phyloP scores from a whole-genome alignment of 2,113 vertebrate species.

The Triplophysa rosa region DNA sequence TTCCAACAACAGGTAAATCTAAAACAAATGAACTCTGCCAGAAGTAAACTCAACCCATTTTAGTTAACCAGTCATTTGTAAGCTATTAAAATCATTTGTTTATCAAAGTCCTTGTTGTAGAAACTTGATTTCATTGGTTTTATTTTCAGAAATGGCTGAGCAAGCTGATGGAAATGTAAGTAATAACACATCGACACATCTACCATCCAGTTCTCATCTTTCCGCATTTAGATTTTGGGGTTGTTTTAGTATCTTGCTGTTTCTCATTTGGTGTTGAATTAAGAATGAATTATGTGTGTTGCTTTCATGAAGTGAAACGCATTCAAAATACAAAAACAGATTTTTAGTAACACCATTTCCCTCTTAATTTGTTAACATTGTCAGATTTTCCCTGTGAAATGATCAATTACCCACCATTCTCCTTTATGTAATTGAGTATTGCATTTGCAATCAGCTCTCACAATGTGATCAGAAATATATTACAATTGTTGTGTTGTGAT shows the following conservation, averaged over 20 bases:
- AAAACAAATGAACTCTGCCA: too few relatives aligned
- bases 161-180: slow-evolving; percentile 69
- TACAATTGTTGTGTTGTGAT: not conserved
- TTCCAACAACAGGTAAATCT: slow-evolving; percentile 23
- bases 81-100: not conserved
- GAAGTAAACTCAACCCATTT: too few relatives aligned
- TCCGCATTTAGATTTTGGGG: not conserved
- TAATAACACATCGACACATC: slow-evolving; percentile 22
- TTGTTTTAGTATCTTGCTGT: slow-evolving; percentile 17
- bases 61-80: not conserved
- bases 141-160: slow-evolving; percentile 61
- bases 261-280: slow-evolving; percentile 56
- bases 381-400: not conserved
- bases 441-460: too few relatives aligned
- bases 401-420: too few relatives aligned
- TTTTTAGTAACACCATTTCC: too few relatives aligned
- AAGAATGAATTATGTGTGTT: not conserved
- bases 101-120: not conserved
- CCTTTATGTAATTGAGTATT: too few relatives aligned
- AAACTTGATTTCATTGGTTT: not conserved
- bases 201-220: not conserved
- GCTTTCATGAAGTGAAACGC: not conserved
- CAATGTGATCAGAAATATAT: not conserved
- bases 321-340: too few relatives aligned
- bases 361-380: not conserved